Percentiles rank a stretch among this genome's conserved stretches.
Conservation (phyloP, 1,140 invertebrate species). For the Temnothorax longispinosus region DNA sequence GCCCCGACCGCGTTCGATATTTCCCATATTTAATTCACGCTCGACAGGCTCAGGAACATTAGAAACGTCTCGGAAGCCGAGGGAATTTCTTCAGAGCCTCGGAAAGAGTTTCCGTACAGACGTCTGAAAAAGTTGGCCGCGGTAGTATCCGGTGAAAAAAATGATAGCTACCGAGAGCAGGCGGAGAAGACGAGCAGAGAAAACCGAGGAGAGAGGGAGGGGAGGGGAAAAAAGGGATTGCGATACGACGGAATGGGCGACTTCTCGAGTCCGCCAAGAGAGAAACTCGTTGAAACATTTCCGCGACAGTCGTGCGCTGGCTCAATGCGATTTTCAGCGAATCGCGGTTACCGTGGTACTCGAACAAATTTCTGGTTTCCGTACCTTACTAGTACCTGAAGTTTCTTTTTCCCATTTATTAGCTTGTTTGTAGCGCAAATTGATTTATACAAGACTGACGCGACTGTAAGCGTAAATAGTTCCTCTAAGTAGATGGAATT, state of each 20-base stretch:
- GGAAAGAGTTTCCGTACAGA: conserved; percentile 59
- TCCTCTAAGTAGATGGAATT: background rate
- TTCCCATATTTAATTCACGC: conserved; percentile 73
- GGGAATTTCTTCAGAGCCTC: conserved; percentile 56
- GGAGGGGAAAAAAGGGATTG: background rate
- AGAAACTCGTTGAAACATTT: conserved; percentile 62
- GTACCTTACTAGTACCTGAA: conserved; percentile 18
- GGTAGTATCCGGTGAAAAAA: conserved; percentile 56
- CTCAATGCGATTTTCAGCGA: conserved; percentile 56
- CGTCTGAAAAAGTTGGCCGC: conserved; percentile 62
- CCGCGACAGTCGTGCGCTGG: conserved; percentile 39
- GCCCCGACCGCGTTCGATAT: conserved; percentile 7
- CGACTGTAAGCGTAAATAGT: conserved; percentile 1
- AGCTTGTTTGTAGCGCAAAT: conserved; percentile 11
- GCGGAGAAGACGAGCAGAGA: conserved; percentile 57
- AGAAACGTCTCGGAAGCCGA: conserved; percentile 61
- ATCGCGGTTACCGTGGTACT: conserved; percentile 40
- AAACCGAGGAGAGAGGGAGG: background rate
- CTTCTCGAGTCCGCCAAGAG: conserved; percentile 44
- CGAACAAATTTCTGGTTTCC: conserved; percentile 44
- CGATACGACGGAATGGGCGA: conserved; percentile 45
- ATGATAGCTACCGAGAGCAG: conserved; percentile 57
- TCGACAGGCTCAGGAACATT: conserved; percentile 66
- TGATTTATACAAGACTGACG: conserved; percentile 24
- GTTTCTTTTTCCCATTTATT: background rate